Base-by-base conservation (phyloP, 2,113 vertebrate genomes). In the Cyanoderma ruficeps region DNA sequence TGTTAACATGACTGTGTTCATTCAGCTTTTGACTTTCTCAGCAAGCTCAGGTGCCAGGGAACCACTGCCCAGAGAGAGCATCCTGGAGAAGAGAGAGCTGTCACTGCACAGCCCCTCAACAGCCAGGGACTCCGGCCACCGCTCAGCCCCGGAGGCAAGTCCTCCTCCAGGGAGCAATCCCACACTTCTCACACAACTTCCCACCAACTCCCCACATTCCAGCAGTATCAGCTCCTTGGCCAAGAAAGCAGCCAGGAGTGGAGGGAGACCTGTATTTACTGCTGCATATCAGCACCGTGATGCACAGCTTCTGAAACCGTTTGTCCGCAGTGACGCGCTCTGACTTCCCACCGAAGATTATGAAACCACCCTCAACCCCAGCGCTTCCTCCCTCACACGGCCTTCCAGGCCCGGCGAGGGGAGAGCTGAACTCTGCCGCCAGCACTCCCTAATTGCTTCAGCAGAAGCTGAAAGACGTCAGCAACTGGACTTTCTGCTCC, bases 391-490 rank as follows among this genome's bases (percentile, higher is more conserved):
- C 83, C 76, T 92, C 87, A 64, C 70, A 37, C 3, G 20, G 87
- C 63, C 94, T 89, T 93, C 76, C 64, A 50, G 55, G 63, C 67
- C 70, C 27, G 11, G 61, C 1, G 1, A 71, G 65, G 68, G 93
- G 28, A 95, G 75, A 77, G 90, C 80, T 25, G 9, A 91, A 25
- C 83, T 69, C 94, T 39, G 76, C 89, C 77, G 50, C 44, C 0
- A 88, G 69, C 83, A 27, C 89, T 97, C 95, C 93, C 91, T 72
- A 63, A 92, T 90, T 94, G 86, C 95, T 96, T 93, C 88, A 85
- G 52, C 91, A 96, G 85, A 78, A 90, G 85, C 85, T 28, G 28
- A 84, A 84, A 91, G 83, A 95, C 33, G 25, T 95, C 93, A 95
- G 83, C 89, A 74, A 22, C 53, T 4, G 50, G 80, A 37, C 69